Percentiles rank a stretch among this genome's conserved stretches.
These are phyloP conservation scores for Drymodes brunneopygia DNA, from an alignment of 2,113 vertebrate genomes.

Conservation along the genomic window DNA sequence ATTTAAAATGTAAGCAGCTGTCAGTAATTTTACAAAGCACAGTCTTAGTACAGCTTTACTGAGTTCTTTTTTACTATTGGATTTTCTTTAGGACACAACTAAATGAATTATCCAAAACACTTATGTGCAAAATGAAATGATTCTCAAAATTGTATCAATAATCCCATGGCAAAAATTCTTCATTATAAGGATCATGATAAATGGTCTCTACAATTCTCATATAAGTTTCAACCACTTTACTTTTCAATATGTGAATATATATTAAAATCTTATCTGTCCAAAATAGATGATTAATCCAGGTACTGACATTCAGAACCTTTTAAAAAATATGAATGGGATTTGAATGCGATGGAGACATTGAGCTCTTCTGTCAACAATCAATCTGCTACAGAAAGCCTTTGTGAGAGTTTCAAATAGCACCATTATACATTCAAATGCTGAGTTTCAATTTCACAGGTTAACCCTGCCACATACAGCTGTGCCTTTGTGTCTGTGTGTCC, in stretches of 20 bases:
- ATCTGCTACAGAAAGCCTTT: background rate
- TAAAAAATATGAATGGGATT: background rate
- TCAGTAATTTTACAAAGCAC: background rate
- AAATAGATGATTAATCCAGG: background rate
- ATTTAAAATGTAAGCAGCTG: background rate
- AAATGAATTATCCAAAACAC: background rate
- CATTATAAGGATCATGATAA: background rate
- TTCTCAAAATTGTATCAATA: background rate
- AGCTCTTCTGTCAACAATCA: background rate
- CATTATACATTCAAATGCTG: background rate
- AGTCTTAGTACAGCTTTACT: background rate
- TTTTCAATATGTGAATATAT: background rate
- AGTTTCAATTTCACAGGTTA: background rate
- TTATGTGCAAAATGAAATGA: background rate
- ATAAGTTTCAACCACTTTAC: background rate
- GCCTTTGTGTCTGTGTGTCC: background rate
- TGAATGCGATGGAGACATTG: rapidly evolving
- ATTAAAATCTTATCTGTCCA: background rate
- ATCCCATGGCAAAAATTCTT: background rate
- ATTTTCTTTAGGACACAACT: background rate
- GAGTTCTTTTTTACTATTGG: background rate
- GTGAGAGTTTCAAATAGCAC: background rate
- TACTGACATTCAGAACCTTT: background rate
- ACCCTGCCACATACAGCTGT: background rate
- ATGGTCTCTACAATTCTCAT: background rate